Base-by-base conservation (phyloP, 2,113 vertebrate genomes). In the Gasterosteus nipponicus region DNA sequence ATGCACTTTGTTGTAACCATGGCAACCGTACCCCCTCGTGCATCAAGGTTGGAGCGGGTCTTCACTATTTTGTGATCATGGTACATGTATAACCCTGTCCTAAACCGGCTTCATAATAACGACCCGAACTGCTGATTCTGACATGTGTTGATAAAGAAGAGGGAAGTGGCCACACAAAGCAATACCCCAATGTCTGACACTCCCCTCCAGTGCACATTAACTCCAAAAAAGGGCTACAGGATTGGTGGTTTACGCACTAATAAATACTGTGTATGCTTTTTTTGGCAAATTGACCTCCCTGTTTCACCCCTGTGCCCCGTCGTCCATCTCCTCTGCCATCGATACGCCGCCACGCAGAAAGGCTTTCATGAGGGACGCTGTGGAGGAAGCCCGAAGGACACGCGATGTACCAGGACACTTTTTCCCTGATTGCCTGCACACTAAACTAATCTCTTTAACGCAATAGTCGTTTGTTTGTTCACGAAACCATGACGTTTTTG, bases 171-270 rank as follows among this genome's bases (percentile, higher is more conserved):
- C 66, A 67, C 58, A 82, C 18, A 54, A 66, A 91, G 88, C 88
- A 90, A 89, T 87, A 89, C 80, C 76, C 74, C 61, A 53, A 39
- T 8, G n/a, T 69, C 41, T n/a, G 54, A 69, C 60, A 61, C 74
- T 64, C 77, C 78, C 68, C 53, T 4, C 38, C 67, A 85, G 79
- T 73, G 81, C 83, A 87, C 87, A 82, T 81, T 73, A 66, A 75
- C 73, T 86, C 69, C 68, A 9, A 81, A 82, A 82, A 93, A 91
- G 92, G 92, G 92, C 92, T 93, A 92, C 80, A 67, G 83, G 81
- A 84, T 81, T 69, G 46, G 66, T 77, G 71, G 86, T 80, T 81
- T 73, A 85, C 62, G 42, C 75, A 75, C 81, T 73, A 69, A 87
- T 26, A 57, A 62, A 56, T 46, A 12, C 82, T 47, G 77, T 74